Percentiles rank a stretch among this genome's conserved stretches.
Evolutionary conservation across 2,888 invertebrate genomes (phyloP).

Genomic region (Polia nebulosa): DNA sequence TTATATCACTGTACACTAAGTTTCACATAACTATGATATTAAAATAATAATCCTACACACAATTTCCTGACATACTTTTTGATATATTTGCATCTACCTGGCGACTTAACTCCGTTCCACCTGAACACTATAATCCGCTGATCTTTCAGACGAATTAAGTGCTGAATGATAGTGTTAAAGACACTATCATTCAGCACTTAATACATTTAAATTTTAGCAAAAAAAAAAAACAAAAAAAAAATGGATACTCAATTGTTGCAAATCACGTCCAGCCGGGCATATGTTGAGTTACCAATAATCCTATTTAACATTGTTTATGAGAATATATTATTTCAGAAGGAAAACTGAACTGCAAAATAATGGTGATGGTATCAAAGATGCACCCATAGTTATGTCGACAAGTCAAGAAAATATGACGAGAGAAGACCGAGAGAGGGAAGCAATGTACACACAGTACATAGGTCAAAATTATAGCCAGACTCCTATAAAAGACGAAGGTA

Average conservation of each 20-base stretch:
- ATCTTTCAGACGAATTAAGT: no score
- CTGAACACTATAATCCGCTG: neutral
- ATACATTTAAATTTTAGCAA: no score
- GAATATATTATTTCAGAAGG: constrained; percentile 75
- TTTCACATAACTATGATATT: neutral
- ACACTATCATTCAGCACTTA: no score
- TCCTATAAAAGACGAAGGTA: constrained; percentile 91
- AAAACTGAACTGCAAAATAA: constrained; percentile 88
- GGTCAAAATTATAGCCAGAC: constrained; percentile 90
- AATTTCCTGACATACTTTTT: neutral
- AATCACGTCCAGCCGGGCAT: no score
- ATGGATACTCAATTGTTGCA: no score
- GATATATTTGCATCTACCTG: neutral
- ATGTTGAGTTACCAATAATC: neutral
- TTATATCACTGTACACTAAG: neutral
- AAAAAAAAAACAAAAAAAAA: no score
- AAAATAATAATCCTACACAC: neutral
- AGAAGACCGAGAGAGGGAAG: constrained; percentile 87
- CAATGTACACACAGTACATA: constrained; percentile 84
- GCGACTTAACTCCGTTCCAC: neutral
- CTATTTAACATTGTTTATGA: neutral
- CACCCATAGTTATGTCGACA: constrained; percentile 90
- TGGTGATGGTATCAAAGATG: constrained; percentile 87
- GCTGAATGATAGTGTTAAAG: no score
- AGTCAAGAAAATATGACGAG: constrained; percentile 92